Conservation (phyloP, 2,888 invertebrate species). For the Drosophila meridiana region DNA sequence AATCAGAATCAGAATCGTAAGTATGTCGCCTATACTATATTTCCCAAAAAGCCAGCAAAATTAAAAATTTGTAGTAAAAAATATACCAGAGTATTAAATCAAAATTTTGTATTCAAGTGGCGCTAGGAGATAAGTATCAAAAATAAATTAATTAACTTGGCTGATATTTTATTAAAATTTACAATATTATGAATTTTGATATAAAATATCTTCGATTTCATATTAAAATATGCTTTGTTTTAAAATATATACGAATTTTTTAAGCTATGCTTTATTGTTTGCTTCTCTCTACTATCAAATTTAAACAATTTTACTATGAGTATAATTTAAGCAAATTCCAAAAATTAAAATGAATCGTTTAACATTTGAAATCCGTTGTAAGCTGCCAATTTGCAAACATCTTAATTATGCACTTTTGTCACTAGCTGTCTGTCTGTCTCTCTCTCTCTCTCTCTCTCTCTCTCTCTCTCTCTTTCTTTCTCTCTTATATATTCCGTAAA, state of each 20-base stretch:
- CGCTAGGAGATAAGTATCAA: conserved; percentile 3
- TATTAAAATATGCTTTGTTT: background rate
- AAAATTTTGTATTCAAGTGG: conserved; percentile 2
- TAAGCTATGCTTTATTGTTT: background rate
- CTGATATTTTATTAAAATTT: background rate
- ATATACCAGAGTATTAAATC: background rate
- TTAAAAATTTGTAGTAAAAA: background rate
- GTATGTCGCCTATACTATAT: background rate
- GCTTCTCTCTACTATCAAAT: too few species aligned
- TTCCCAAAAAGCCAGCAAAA: background rate
- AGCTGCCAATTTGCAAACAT: background rate
- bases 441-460: background rate
- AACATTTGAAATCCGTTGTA: background rate
- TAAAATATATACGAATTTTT: background rate
- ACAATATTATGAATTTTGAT: background rate
- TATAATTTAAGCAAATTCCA: background rate
- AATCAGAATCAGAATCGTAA: background rate
- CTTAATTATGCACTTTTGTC: conserved; percentile 9
- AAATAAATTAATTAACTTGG: background rate
- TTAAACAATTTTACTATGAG: background rate
- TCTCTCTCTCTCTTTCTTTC: background rate
- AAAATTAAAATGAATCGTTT: background rate
- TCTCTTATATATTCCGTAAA: background rate
- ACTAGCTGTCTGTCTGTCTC: background rate
- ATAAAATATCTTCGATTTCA: background rate